These are phyloP conservation scores for Monopterus albus DNA, from an alignment of 2,113 vertebrate genomes.

Conservation along the genomic window DNA sequence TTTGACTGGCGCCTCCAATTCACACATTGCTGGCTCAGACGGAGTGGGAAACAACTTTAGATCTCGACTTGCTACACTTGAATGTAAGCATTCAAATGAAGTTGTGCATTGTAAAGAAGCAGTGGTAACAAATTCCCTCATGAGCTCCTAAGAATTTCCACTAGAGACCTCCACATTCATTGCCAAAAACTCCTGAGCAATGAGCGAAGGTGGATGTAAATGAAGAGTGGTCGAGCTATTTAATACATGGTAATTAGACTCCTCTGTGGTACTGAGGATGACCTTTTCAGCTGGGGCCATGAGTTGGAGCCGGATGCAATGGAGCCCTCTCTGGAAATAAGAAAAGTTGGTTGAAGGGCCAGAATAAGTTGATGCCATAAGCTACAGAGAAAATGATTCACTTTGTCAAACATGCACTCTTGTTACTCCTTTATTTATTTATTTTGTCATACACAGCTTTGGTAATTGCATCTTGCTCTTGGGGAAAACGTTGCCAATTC, in stretches of 20 bases:
- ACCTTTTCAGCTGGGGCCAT: slow-evolving; percentile 56
- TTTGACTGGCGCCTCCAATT: slow-evolving; percentile 48
- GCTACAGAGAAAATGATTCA: slow-evolving; percentile 41
- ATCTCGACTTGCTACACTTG: slow-evolving; percentile 8
- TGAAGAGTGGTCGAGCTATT: slow-evolving; percentile 50
- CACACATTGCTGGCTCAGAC: slow-evolving; percentile 29
- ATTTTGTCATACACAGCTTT: slow-evolving; percentile 57
- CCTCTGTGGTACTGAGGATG: slow-evolving; percentile 35
- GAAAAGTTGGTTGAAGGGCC: slow-evolving; percentile 37
- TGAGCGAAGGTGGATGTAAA: slow-evolving; percentile 68
- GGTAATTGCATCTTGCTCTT: slow-evolving; percentile 65
- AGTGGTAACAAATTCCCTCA: background rate
- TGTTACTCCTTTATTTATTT: slow-evolving; percentile 55
- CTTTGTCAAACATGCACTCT: slow-evolving; percentile 33
- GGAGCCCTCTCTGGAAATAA: slow-evolving; percentile 35
- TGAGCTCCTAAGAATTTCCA: slow-evolving; percentile 12
- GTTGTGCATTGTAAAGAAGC: background rate
- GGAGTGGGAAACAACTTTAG: slow-evolving; percentile 4
- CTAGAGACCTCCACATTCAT: slow-evolving; percentile 9
- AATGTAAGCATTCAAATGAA: no score
- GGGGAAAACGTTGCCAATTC: slow-evolving; percentile 57
- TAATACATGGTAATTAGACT: slow-evolving; percentile 70
- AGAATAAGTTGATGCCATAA: slow-evolving; percentile 15
- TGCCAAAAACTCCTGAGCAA: slow-evolving; percentile 27
- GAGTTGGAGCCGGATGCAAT: slow-evolving; percentile 39